Percentiles rank a stretch among this genome's conserved stretches.
Evolutionary conservation across 2,797 vertebrate species (phyloP).

Genomic region (Manis pentadactyla): DNA sequence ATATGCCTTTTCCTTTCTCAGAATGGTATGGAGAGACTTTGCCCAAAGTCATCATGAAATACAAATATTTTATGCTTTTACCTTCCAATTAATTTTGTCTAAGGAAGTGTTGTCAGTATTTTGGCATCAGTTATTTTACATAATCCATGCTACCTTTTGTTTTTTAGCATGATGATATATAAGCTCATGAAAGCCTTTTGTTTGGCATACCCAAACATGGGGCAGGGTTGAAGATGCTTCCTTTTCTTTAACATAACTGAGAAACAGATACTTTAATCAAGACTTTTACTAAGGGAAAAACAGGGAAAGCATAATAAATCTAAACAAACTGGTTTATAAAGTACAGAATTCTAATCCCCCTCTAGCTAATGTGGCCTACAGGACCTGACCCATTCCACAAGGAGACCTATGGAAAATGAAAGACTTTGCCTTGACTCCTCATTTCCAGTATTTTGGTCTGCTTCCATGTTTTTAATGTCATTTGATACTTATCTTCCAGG

Average conservation of each 20-base stretch:
- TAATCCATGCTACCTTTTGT: background rate
- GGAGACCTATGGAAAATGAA: background rate
- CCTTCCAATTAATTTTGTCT: background rate
- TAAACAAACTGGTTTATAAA: background rate
- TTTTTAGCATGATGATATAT: background rate
- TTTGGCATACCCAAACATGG: background rate
- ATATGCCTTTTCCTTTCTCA: background rate
- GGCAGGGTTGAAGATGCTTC: background rate
- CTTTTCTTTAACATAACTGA: slow-evolving; percentile 11
- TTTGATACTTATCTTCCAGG: background rate
- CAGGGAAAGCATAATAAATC: background rate
- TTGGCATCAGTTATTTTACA: slow-evolving; percentile 19
- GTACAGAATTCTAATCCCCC: background rate
- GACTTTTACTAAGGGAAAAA: background rate
- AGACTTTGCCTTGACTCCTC: background rate
- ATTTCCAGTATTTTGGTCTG: background rate
- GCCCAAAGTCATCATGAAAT: background rate
- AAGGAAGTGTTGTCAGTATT: background rate
- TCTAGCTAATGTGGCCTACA: background rate
- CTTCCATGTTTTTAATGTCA: background rate
- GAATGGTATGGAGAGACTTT: background rate
- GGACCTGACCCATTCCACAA: background rate
- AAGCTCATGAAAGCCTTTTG: background rate
- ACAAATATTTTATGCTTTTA: background rate
- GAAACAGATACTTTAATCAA: background rate